Base-by-base conservation (phyloP, 2,888 invertebrate genomes). In the Lasiommata megera region DNA sequence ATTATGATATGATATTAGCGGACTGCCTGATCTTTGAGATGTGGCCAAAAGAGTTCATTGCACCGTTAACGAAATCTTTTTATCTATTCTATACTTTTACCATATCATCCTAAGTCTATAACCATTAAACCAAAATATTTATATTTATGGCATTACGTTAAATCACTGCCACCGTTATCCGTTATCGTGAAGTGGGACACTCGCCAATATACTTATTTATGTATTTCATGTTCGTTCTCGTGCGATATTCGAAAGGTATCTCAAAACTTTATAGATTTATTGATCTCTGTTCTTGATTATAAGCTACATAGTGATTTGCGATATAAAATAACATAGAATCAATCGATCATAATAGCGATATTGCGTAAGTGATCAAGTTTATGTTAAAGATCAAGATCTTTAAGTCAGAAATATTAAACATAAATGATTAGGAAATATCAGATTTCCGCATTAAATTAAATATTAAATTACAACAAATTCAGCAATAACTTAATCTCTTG, bases 181-280 rank as follows among this genome's bases (percentile, higher is more conserved):
- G 46, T 46, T 46, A 46, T 16, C 16, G 9, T 12, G 31, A 46
- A 46, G 46, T 46, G 11, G 46, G 16, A 46, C 46, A 46, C 16
- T 31, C 8, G 14, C 46, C 46, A 46, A 46, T 46, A 46, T 46
- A 44, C 29, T 9, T 29, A 46, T 46, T 46, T 46, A 46, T 31
- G 46, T 31, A 46, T 46, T 46, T 31, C 31, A 31, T 17, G 2
- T 46, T 31, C 46, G 17, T 31, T 16, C 31, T 46, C 46, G 46
- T 46, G 46, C 46, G 31, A 46, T 46, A 46, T 46, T 46, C 31
- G 46, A 46, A 46, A 46, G 46, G 29, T 46, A 16, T 11, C 46
- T 46, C 31, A 31, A 46, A n/a, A 46, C 1, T 16, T 46, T 31
- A 14, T 6, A 43, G 28, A 12, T 43, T 12, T 28, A 12, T 43